phyloP scores from a whole-genome alignment of 23 tunicate species.

The Ascidia mentula region DNA sequence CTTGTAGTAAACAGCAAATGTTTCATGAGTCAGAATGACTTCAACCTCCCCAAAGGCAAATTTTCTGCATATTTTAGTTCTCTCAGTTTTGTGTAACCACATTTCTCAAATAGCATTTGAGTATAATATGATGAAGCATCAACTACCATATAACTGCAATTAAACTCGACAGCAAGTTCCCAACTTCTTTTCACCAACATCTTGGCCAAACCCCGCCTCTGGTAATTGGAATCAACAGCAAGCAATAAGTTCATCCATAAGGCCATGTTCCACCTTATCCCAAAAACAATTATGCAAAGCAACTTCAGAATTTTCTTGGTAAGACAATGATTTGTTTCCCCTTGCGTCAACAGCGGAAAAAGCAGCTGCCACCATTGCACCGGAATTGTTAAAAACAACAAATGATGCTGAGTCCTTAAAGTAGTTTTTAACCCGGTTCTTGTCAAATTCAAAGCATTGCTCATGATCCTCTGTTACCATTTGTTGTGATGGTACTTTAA shows the following conservation, averaged over 20 bases:
- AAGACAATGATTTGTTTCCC: background rate
- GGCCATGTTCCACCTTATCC: background rate
- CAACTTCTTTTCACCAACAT: background rate
- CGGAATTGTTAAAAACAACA: background rate
- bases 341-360: background rate
- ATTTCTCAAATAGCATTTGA: background rate
- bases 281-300: too few relatives aligned
- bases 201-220: background rate
- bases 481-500: background rate
- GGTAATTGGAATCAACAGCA: slow-evolving; percentile 1
- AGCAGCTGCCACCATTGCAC: background rate
- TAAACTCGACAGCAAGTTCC: background rate
- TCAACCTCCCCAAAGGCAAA: background rate
- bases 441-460: background rate
- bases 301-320: background rate
- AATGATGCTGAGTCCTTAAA: background rate
- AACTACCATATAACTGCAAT: background rate
- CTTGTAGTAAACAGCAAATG: background rate
- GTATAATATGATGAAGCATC: background rate
- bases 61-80: background rate
- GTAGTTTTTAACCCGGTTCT: background rate
- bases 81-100: background rate
- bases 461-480: background rate
- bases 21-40: background rate
- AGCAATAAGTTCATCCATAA: background rate